Conservation (phyloP, 2,797 vertebrate species). For the Malacoctenus gilli region DNA sequence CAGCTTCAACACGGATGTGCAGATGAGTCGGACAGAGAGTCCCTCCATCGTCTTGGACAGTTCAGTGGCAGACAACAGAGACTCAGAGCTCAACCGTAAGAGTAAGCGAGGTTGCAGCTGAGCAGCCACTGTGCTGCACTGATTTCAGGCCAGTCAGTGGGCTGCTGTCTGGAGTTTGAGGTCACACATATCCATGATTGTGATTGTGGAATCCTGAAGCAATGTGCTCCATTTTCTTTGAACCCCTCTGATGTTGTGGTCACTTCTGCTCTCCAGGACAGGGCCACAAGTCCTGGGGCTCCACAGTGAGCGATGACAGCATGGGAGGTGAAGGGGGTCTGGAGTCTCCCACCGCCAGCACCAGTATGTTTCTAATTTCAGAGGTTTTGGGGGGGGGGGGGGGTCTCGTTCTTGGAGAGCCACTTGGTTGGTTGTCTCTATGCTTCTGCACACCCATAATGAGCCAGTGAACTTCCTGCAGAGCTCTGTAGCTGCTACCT, state of each 20-base stretch:
- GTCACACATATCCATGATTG: too few species aligned
- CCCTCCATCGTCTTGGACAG: conserved; percentile 58
- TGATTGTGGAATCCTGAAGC: too few species aligned
- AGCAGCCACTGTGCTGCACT: neutral
- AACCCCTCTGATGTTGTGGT: neutral
- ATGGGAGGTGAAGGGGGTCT: conserved; percentile 74
- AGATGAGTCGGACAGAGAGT: conserved; percentile 52
- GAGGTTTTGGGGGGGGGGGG: too few species aligned
- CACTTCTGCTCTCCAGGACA: conserved; percentile 77
- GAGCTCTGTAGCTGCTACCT: too few species aligned
- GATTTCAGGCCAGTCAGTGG: too few species aligned
- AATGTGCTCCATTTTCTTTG: too few species aligned
- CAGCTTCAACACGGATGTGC: conserved; percentile 80
- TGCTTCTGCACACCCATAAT: too few species aligned
- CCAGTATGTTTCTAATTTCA: conserved; percentile 72
- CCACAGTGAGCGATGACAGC: conserved; percentile 83
- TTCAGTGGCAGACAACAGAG: conserved; percentile 39
- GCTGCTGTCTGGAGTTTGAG: too few species aligned
- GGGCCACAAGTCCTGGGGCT: conserved; percentile 94
- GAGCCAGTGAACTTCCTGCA: too few species aligned
- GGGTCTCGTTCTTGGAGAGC: too few species aligned
- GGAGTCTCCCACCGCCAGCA: conserved; percentile 76
- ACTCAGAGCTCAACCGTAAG: conserved; percentile 71
- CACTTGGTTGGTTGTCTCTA: too few species aligned
- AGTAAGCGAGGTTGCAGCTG: conserved; percentile 71